phyloP scores from a whole-genome alignment of 2,113 vertebrate species.

The Cyanocitta stelleri region DNA sequence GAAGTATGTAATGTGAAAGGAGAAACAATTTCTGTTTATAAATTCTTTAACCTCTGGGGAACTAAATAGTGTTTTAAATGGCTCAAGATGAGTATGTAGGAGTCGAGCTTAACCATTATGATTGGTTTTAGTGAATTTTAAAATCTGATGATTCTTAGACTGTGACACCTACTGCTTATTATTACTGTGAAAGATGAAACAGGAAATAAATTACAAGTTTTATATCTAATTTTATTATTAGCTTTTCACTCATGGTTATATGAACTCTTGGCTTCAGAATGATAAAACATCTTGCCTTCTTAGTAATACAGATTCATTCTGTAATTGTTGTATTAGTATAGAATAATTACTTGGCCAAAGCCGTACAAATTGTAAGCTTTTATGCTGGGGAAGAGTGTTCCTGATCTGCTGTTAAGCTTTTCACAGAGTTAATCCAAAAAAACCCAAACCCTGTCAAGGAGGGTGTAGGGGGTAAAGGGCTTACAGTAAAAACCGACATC shows the following conservation, averaged over 20 bases:
- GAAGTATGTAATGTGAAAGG: constrained; percentile 78
- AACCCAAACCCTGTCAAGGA: fast-evolving
- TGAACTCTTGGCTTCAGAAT: neutral
- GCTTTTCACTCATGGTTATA: neutral
- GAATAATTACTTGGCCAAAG: neutral
- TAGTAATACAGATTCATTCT: neutral
- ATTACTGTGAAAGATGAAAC: neutral
- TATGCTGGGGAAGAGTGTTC: neutral
- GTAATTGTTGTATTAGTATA: neutral
- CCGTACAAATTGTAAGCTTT: neutral
- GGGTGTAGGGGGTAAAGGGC: neutral
- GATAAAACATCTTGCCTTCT: neutral
- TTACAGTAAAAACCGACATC: neutral
- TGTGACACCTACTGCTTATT: neutral
- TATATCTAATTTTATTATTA: neutral
- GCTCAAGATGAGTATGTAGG: neutral
- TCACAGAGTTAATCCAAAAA: neutral
- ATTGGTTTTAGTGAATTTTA: neutral
- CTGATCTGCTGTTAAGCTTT: neutral
- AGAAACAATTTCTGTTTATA: neutral
- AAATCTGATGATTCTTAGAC: neutral
- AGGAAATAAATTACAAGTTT: neutral
- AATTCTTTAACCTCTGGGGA: neutral
- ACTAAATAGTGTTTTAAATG: neutral
- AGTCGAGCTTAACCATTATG: neutral